Conservation (phyloP, 2,797 vertebrate genomes). For the Hyperoplus lanceolatus region DNA sequence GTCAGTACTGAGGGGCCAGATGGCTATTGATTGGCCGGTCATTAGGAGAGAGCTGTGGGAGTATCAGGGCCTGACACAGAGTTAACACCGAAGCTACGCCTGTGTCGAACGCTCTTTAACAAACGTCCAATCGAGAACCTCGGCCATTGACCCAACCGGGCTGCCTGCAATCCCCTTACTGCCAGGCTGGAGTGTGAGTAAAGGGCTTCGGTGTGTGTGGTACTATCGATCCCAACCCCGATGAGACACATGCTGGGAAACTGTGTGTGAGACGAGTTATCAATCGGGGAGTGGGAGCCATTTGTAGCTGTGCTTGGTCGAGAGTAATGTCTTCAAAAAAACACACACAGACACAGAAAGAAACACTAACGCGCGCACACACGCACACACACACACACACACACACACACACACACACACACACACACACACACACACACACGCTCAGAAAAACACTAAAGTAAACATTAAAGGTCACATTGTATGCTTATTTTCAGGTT, state of each 20-base stretch:
- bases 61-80: constrained; percentile 71
- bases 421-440: no score
- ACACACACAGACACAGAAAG: background rate
- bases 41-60: constrained; percentile 78
- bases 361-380: background rate
- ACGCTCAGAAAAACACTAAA: no score
- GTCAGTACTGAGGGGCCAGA: constrained; percentile 65
- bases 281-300: constrained; percentile 11
- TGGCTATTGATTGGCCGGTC: constrained; percentile 79
- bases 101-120: constrained; percentile 78
- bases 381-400: no score
- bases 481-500: no score
- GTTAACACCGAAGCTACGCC: constrained; percentile 69
- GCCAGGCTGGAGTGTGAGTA: constrained; percentile 63
- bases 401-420: no score
- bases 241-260: constrained; percentile 49
- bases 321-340: background rate
- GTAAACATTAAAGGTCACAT: no score
- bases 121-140: constrained; percentile 68
- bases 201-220: constrained; percentile 58
- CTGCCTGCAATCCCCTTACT: constrained; percentile 60
- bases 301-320: constrained; percentile 20
- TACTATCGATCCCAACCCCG: constrained; percentile 58
- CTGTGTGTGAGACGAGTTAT: constrained; percentile 45
- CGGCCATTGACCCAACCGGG: constrained; percentile 74